Percentiles rank a stretch among this genome's conserved stretches.
phyloP scores from a whole-genome alignment of 2,888 invertebrate genomes.

The Capitulum mitella region DNA sequence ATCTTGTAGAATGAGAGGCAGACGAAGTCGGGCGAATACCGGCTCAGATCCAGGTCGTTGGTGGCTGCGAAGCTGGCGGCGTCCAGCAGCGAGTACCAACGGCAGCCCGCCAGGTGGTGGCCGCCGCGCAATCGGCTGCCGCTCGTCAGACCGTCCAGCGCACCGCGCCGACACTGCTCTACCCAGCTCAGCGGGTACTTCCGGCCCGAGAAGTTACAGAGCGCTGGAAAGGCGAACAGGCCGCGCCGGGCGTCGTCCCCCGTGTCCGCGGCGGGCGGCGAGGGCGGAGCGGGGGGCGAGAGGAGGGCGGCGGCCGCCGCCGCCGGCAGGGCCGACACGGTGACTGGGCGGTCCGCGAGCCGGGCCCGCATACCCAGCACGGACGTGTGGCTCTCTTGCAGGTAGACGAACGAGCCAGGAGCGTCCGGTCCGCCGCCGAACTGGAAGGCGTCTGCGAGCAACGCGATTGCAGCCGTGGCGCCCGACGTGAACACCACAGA shows the following conservation, averaged over 20 bases:
- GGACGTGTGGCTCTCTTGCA: conserved; percentile 90
- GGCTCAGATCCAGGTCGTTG: conserved; percentile 64
- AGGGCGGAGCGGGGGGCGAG: not conserved
- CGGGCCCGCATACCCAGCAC: conserved; percentile 84
- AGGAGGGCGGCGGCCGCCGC: conserved; percentile 24
- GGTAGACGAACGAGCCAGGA: conserved; percentile 63
- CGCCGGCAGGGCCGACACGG: conserved; percentile 31
- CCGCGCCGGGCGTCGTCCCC: conserved; percentile 41
- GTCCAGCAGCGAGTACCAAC: conserved; percentile 72
- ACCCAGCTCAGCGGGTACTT: conserved; percentile 78
- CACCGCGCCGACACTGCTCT: conserved; percentile 54
- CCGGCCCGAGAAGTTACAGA: conserved; percentile 88
- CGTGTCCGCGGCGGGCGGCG: conserved; percentile 44
- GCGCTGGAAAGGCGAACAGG: conserved; percentile 79
- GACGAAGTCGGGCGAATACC: conserved; percentile 75
- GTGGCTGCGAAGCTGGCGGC: conserved; percentile 75
- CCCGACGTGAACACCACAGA: conserved; percentile 88
- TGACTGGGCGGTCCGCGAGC: conserved; percentile 43
- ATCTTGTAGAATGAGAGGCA: conserved; percentile 93
- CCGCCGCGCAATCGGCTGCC: not conserved
- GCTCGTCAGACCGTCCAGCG: conserved; percentile 33
- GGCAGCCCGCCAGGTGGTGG: conserved; percentile 11
- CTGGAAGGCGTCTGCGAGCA: conserved; percentile 71
- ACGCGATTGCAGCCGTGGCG: conserved; percentile 77
- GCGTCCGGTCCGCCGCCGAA: conserved; percentile 29